Evolutionary conservation across 1,140 invertebrate genomes (phyloP).

Genomic region (Drosophila navojoa): DNA sequence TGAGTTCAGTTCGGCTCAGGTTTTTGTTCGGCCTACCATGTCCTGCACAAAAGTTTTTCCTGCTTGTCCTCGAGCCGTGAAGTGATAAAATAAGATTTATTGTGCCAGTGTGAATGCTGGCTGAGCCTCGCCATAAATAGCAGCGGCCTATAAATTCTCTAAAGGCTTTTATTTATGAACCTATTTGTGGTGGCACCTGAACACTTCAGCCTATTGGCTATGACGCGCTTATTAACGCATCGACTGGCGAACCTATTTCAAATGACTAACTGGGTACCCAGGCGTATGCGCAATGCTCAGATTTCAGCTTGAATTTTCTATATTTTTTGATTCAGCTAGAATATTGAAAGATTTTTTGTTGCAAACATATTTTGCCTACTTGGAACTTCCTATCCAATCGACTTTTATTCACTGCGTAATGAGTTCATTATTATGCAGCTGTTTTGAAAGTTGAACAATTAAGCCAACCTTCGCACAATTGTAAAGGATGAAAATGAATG

Average conservation of each 20-base stretch:
- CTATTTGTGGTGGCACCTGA: slow-evolving; percentile 42
- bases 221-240: slow-evolving; percentile 59
- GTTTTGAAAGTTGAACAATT: too few relatives aligned
- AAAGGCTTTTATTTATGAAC: slow-evolving; percentile 60
- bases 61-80: slow-evolving; percentile 50
- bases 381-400: too few relatives aligned
- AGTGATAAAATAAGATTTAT: slow-evolving; percentile 79
- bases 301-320: background rate
- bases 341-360: background rate
- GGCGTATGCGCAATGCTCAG: slow-evolving; percentile 1
- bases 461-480: too few relatives aligned
- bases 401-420: too few relatives aligned
- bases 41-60: slow-evolving; percentile 58
- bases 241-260: slow-evolving; percentile 42
- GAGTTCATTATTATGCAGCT: too few relatives aligned
- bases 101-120: slow-evolving; percentile 23
- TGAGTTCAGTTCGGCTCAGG: slow-evolving; percentile 22
- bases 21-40: slow-evolving; percentile 15
- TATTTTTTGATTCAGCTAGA: background rate
- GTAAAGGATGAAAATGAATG: too few relatives aligned
- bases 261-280: slow-evolving; percentile 30
- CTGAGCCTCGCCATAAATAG: slow-evolving; percentile 58
- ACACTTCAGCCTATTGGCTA: slow-evolving; percentile 40
- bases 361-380: too few relatives aligned
- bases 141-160: slow-evolving; percentile 51